These are phyloP conservation scores for Sakesphorus luctuosus DNA, from an alignment of 2,113 vertebrate species.

Conservation along the genomic window DNA sequence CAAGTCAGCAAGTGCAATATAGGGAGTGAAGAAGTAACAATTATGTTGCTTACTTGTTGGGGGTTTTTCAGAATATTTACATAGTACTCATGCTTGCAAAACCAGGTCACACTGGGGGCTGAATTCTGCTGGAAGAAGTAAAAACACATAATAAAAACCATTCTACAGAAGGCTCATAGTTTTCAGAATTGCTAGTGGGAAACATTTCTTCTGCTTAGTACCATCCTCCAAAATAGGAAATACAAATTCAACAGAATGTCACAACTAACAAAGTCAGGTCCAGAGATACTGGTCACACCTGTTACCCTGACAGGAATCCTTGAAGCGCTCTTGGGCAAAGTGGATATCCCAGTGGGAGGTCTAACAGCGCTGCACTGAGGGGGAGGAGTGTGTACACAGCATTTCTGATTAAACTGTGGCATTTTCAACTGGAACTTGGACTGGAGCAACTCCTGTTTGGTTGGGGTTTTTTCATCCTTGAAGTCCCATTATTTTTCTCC, in stretches of 20 bases:
- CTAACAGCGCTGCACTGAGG: neutral
- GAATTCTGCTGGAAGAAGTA: neutral
- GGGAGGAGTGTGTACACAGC: neutral
- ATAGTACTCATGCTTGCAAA: neutral
- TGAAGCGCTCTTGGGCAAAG: neutral
- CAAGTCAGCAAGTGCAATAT: neutral
- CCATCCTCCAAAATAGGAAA: neutral
- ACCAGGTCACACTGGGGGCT: neutral
- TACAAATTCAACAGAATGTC: neutral
- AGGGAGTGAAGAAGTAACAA: neutral
- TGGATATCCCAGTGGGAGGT: neutral
- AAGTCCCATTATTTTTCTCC: neutral
- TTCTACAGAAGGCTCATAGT: neutral
- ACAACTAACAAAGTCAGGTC: neutral
- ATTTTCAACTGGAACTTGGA: neutral
- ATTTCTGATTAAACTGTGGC: neutral
- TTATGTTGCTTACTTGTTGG: neutral
- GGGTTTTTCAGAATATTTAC: neutral
- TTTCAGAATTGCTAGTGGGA: neutral
- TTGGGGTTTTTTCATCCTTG: neutral
- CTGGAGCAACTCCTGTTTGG: neutral
- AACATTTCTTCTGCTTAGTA: neutral
- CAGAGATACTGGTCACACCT: neutral
- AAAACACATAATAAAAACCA: accelerated
- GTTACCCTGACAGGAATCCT: neutral